These are phyloP conservation scores for Carassius auratus DNA, from an alignment of 2,113 vertebrate species.

Conservation along the genomic window DNA sequence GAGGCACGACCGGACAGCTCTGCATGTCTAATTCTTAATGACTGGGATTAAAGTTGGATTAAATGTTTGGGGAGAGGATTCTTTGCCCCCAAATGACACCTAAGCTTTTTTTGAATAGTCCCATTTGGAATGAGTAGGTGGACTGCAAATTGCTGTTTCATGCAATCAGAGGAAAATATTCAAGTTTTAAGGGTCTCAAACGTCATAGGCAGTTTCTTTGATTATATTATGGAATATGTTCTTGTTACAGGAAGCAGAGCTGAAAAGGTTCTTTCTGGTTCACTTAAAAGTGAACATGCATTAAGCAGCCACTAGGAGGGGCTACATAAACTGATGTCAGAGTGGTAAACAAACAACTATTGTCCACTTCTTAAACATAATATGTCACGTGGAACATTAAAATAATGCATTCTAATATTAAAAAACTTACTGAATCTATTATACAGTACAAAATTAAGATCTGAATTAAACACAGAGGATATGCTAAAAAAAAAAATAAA, in stretches of 20 bases:
- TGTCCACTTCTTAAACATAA: neutral
- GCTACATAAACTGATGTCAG: slow-evolving; percentile 63
- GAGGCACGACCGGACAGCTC: slow-evolving; percentile 99
- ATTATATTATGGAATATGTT: neutral
- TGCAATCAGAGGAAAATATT: slow-evolving; percentile 10
- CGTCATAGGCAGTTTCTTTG: slow-evolving; percentile 11
- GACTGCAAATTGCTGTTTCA: slow-evolving; percentile 60
- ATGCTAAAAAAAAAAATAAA: neutral
- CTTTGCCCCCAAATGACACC: slow-evolving; percentile 87
- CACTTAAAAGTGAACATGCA: slow-evolving; percentile 57
- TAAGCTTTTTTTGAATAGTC: slow-evolving; percentile 94
- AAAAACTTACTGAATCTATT: neutral
- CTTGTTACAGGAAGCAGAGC: neutral
- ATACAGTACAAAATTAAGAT: neutral
- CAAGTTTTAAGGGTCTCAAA: neutral
- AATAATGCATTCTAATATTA: neutral
- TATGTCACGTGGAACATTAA: neutral
- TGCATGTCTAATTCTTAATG: slow-evolving; percentile 99
- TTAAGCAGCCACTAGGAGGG: slow-evolving; percentile 75
- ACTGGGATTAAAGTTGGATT: slow-evolving; percentile 99
- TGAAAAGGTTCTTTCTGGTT: slow-evolving; percentile 3
- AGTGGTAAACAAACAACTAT: slow-evolving; percentile 57
- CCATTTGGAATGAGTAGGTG: slow-evolving; percentile 83
- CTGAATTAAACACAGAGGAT: neutral
- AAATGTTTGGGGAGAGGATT: slow-evolving; percentile 97